Evolutionary conservation across 2,888 invertebrate species (phyloP).

Genomic region (Hesperia comma): DNA sequence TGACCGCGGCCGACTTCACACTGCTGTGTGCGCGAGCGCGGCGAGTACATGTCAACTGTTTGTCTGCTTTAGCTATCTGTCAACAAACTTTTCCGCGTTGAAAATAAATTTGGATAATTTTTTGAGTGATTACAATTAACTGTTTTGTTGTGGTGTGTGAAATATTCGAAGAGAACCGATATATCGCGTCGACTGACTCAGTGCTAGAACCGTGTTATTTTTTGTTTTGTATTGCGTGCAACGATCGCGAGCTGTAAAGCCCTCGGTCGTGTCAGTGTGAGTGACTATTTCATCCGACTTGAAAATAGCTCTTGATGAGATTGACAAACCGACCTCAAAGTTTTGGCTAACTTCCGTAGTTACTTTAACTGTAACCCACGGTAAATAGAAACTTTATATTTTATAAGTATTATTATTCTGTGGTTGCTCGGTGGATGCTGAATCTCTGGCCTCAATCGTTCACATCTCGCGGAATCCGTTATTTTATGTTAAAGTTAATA

Average conservation of each 20-base stretch:
- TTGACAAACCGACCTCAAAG: constrained; percentile 61
- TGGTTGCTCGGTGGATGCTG: constrained; percentile 66
- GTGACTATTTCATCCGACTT: constrained; percentile 77
- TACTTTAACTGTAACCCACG: constrained; percentile 54
- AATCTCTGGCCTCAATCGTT: constrained; percentile 73
- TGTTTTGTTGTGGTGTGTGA: constrained; percentile 70
- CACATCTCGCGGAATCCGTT: constrained; percentile 64
- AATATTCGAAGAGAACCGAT: constrained; percentile 60
- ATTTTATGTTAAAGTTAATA: constrained; percentile 38
- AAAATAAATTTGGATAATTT: constrained; percentile 68
- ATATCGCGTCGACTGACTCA: constrained; percentile 63
- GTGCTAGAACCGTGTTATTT: constrained; percentile 79
- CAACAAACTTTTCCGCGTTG: constrained; percentile 78
- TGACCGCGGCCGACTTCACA: constrained; percentile 81
- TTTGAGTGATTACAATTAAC: constrained; percentile 72
- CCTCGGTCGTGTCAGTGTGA: constrained; percentile 76
- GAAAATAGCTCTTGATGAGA: constrained; percentile 75
- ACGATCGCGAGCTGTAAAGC: constrained; percentile 70
- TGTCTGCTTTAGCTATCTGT: constrained; percentile 73
- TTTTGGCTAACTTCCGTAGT: constrained; percentile 68
- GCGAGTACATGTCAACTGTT: constrained; percentile 75
- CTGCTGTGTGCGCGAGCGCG: constrained; percentile 81
- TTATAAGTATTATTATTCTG: constrained; percentile 53
- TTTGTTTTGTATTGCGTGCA: constrained; percentile 81
- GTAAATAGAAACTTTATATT: constrained; percentile 65